Conservation (phyloP, 1,140 invertebrate genomes). For the Ostrea edulis region DNA sequence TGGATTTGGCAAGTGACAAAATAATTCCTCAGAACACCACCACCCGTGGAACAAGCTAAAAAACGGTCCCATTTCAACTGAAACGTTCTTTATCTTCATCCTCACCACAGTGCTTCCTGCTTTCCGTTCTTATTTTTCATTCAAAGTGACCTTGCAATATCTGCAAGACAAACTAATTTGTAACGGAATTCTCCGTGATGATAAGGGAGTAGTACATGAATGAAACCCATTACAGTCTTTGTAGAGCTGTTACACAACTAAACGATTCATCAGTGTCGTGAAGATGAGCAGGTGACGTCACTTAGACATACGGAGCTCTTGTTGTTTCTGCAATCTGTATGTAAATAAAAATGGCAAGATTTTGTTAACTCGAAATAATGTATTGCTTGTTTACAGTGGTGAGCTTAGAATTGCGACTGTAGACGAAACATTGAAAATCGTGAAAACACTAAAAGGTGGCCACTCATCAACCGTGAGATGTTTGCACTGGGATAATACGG, state of each 20-base stretch:
- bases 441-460: conserved; percentile 46
- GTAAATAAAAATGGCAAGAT: not conserved
- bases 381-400: conserved; percentile 31
- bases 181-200: not conserved
- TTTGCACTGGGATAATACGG: conserved; percentile 55
- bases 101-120: no score
- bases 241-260: not conserved
- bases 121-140: no score
- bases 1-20: no score
- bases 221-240: not conserved
- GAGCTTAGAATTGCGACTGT: conserved; percentile 4
- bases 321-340: conserved; percentile 3
- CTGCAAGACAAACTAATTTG: not conserved
- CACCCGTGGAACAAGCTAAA: no score
- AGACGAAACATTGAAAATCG: not conserved
- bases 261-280: conserved; percentile 3
- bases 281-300: conserved; percentile 9
- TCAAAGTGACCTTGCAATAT: not conserved
- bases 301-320: not conserved
- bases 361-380: conserved; percentile 16
- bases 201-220: conserved; percentile 9
- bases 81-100: no score
- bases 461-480: conserved; percentile 57
- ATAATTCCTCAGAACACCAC: no score
- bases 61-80: no score